phyloP scores from a whole-genome alignment of 2,797 vertebrate species.

The Chrysocyon brachyurus region DNA sequence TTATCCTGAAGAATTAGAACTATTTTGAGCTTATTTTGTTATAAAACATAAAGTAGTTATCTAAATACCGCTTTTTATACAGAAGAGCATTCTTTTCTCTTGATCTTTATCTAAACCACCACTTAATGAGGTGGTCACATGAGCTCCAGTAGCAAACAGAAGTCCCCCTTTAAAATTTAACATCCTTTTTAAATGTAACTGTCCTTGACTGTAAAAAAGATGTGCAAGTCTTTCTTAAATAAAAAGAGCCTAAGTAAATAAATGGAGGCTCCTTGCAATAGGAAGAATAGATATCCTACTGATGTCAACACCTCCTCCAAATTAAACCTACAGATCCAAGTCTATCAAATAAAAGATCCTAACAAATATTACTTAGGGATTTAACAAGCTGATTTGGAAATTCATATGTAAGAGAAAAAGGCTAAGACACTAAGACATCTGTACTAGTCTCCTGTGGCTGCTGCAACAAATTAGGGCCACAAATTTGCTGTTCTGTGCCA shows the following conservation, averaged over 20 bases:
- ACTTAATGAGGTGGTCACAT: neutral
- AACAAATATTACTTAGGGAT: slow-evolving; percentile 34
- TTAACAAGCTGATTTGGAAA: slow-evolving; percentile 34
- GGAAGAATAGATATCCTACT: neutral
- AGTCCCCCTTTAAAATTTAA: neutral
- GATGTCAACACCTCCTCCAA: neutral
- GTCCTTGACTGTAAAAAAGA: neutral
- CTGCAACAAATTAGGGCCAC: neutral
- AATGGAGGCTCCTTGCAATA: neutral
- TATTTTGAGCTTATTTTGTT: neutral
- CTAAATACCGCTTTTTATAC: slow-evolving; percentile 3
- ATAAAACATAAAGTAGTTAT: neutral
- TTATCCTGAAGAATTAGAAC: neutral
- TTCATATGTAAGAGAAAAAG: neutral
- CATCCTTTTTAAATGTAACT: slow-evolving; percentile 12
- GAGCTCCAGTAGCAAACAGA: neutral
- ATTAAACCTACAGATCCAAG: neutral
- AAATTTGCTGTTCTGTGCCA: neutral
- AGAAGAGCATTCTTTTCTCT: neutral
- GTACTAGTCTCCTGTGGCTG: neutral
- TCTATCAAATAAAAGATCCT: neutral
- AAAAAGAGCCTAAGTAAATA: slow-evolving; percentile 43
- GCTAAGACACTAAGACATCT: neutral
- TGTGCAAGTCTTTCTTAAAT: neutral
- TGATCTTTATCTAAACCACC: slow-evolving; percentile 1